Base-by-base conservation (phyloP, 1,140 invertebrate genomes). In the Dinoponera quadriceps region DNA sequence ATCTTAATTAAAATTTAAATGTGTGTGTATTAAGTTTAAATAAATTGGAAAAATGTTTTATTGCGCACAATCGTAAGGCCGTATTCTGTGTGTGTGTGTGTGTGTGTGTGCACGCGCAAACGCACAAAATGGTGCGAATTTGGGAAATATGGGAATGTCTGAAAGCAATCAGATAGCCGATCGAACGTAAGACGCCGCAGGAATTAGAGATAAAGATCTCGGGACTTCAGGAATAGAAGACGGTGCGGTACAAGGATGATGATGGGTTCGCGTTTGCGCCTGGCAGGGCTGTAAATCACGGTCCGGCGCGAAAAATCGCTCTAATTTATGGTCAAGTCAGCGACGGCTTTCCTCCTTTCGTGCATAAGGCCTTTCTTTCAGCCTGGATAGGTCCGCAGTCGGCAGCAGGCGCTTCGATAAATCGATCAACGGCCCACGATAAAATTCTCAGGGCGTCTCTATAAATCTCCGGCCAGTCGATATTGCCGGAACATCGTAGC, bases 291-390 rank as follows among this genome's bases (percentile, higher is more conserved):
- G 75, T 80, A 80, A 80, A 80, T 80, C 75, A 80, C 51, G 65
- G 22, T 25, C 33, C 18, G 75, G 65, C 33, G 75, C 75, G 75
- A 80, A 80, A 80, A 80, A 69, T 80, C 65, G 75, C 65, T 69
- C 65, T 80, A 80, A 80, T 80, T 80, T 80, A 80, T 80, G 75
- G 75, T 80, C 75, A 80, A 80, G 75, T 80, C 75, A 80, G 75
- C 65, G 75, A 80, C 75, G 75, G 48, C 44, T 69, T 80, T 29
- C 65, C 51, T 80, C 65, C 51, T 80, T 80, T 57, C 75, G 75
- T 80, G 75, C 75, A 80, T 80, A 80, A 80, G 65, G 75, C 65
- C 75, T 80, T 80, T 69, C 75, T 80, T 80, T 80, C 75, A 65
- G 22, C 22, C 51, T 33, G 75, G 63, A 7, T 80, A 69, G 63